Conservation (phyloP, 2,797 vertebrate genomes). For the Clarias laeviceps region DNA sequence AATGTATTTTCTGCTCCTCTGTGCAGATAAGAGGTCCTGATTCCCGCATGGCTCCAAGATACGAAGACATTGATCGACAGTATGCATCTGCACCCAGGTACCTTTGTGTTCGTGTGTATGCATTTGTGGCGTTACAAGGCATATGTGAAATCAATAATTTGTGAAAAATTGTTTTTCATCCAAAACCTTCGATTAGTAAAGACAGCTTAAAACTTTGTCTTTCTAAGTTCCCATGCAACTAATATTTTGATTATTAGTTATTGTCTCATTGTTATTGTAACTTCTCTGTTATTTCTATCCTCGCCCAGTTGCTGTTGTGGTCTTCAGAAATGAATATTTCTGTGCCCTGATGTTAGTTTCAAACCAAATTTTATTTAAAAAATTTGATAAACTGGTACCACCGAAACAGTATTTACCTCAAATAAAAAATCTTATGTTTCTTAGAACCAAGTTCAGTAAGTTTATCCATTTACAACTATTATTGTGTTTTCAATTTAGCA, state of each 20-base stretch:
- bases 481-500: not conserved
- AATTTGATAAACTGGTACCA: not conserved
- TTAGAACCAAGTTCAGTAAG: not conserved
- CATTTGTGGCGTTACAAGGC: not conserved
- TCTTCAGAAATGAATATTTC: not conserved
- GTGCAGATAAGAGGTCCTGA: slow-evolving; percentile 84
- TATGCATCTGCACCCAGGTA: slow-evolving; percentile 85
- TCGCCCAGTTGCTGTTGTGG: not conserved
- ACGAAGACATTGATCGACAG: slow-evolving; percentile 80
- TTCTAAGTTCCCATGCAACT: too few relatives aligned
- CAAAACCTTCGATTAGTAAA: not conserved
- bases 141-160: not conserved
- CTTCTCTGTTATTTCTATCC: not conserved
- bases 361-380: not conserved
- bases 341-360: not conserved
- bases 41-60: slow-evolving; percentile 70
- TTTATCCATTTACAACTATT: not conserved
- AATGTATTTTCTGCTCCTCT: slow-evolving; percentile 54
- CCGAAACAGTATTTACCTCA: not conserved
- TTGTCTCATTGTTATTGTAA: not conserved
- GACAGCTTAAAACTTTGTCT: not conserved
- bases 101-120: slow-evolving; percentile 12
- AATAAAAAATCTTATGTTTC: not conserved
- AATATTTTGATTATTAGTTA: not conserved
- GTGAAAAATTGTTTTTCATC: not conserved